Conservation (phyloP, 1,140 invertebrate species). For the Orchesella cincta region DNA sequence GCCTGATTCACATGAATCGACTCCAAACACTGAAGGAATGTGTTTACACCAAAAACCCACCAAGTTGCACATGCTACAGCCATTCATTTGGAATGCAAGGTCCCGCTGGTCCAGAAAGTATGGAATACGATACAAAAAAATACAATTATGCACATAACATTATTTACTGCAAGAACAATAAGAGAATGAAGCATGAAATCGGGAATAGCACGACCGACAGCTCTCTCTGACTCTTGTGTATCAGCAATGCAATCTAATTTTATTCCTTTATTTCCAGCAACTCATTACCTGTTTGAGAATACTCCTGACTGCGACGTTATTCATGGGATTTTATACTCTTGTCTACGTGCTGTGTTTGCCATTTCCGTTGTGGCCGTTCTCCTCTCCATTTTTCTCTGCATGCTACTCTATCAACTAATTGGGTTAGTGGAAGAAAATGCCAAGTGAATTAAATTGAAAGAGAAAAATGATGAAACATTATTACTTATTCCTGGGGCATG, state of each 20-base stretch:
- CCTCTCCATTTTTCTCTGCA: slow-evolving; percentile 86
- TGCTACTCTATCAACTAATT: slow-evolving; percentile 84
- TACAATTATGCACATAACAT: no score
- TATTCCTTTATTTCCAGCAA: slow-evolving; percentile 52
- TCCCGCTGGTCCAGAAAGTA: slow-evolving; percentile 12
- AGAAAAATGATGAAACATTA: no score
- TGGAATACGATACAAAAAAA: no score
- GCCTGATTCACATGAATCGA: slow-evolving; percentile 89
- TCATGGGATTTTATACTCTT: slow-evolving; percentile 81
- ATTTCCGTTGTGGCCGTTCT: slow-evolving; percentile 84
- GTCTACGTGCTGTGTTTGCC: slow-evolving; percentile 81
- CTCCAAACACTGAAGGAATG: slow-evolving; percentile 82
- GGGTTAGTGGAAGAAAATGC: slow-evolving; percentile 60
- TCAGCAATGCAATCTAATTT: neutral
- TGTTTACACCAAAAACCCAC: slow-evolving; percentile 75
- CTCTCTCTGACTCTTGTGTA: no score
- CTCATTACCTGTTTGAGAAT: slow-evolving; percentile 70
- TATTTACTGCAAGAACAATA: no score
- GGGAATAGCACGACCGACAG: slow-evolving; percentile 1
- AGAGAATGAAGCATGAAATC: slow-evolving; percentile 28
- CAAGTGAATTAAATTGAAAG: slow-evolving; percentile 15
- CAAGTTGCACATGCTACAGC: slow-evolving; percentile 72
- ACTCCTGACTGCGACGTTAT: slow-evolving; percentile 83
- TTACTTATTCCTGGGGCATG: neutral
- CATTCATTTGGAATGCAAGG: slow-evolving; percentile 39